Evolutionary conservation across 2,113 vertebrate species (phyloP), one percentile per base, ranked within the genome.

Genomic region (Xiphophorus couchianus): DNA sequence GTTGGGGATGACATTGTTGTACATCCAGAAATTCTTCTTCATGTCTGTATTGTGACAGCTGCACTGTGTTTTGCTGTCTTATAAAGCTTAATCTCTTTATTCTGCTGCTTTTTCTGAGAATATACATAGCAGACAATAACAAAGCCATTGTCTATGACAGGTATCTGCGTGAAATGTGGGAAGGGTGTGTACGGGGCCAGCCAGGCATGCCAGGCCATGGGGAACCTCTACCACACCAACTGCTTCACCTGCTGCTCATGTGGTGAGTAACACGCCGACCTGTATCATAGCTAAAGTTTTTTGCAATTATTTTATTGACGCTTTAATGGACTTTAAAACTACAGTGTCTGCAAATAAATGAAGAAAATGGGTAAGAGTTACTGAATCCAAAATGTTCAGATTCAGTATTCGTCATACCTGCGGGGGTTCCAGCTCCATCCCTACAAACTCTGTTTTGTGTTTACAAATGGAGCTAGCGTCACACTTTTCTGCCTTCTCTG

Each of bases 181-280:
- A 98, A 98, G 80, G 98, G 98, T 27, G 97, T 99, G 70, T 99
- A 99, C 9, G 98, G 98, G 91, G 96, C 98, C 10, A 97, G 96
- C 87, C 98, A 99, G 79, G 98, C 98, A 3, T 99, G 98, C 91
- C 98, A 99, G 88, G 98, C 98, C 1, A 98, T 99, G 97, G 97
- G 98, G 68, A 97, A 97, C 92, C 95, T 99, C 64, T 99, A 97
- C 76, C 97, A 99, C 88, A 99, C 98, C 5, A 97, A 98, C 92
- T 99, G 98, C 93, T 99, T 99, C 95, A 97, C 95, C 29, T 99
- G 98, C 89, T 98, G 97, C 93, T 99, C 97, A 68, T 99, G 98
- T 72, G 98, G 98, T 99, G 94, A 96, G 97, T 96, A 31, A 8
- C 25, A 70, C 39, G 17, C 27, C 25, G 1, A 1, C 48, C 30